phyloP scores from a whole-genome alignment of 2,113 vertebrate genomes.

The Datnioides undecimradiatus region DNA sequence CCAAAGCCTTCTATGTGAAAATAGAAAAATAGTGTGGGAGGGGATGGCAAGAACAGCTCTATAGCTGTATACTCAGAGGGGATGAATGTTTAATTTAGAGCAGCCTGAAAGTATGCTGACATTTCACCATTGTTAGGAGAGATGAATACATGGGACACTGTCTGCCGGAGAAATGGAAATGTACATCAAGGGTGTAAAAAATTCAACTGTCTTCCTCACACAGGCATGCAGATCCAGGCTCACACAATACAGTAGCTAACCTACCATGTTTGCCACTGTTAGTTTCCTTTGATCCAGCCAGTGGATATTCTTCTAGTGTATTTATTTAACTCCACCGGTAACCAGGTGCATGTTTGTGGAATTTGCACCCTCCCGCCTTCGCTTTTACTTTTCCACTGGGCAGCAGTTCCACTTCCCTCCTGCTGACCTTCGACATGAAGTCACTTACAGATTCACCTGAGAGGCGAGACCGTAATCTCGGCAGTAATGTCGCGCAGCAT shows the following conservation, averaged over 20 bases:
- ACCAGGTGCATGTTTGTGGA: slow-evolving; percentile 4
- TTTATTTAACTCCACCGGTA: slow-evolving; percentile 16
- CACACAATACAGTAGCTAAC: slow-evolving; percentile 51
- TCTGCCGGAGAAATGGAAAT: slow-evolving; percentile 77
- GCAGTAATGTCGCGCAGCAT: neutral
- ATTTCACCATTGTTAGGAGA: slow-evolving; percentile 81
- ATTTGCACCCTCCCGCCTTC: neutral
- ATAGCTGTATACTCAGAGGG: slow-evolving; percentile 71
- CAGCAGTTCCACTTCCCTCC: neutral
- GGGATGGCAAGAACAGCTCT: slow-evolving; percentile 46
- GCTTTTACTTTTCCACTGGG: slow-evolving; percentile 14
- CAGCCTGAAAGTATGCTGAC: slow-evolving; percentile 80
- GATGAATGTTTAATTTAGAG: slow-evolving; percentile 82
- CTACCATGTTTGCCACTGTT: slow-evolving; percentile 20
- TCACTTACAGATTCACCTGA: neutral
- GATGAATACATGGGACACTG: slow-evolving; percentile 77
- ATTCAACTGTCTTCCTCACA: slow-evolving; percentile 59
- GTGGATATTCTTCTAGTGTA: slow-evolving; percentile 32
- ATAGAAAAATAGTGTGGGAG: slow-evolving; percentile 59
- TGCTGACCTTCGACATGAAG: slow-evolving; percentile 19
- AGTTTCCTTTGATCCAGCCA: slow-evolving; percentile 32
- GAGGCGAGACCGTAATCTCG: neutral
- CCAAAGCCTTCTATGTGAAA: slow-evolving; percentile 43
- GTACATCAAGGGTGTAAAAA: slow-evolving; percentile 79
- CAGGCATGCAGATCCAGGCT: slow-evolving; percentile 61